phyloP scores from a whole-genome alignment of 2,888 invertebrate species.

The Deladenus siricidicola region DNA sequence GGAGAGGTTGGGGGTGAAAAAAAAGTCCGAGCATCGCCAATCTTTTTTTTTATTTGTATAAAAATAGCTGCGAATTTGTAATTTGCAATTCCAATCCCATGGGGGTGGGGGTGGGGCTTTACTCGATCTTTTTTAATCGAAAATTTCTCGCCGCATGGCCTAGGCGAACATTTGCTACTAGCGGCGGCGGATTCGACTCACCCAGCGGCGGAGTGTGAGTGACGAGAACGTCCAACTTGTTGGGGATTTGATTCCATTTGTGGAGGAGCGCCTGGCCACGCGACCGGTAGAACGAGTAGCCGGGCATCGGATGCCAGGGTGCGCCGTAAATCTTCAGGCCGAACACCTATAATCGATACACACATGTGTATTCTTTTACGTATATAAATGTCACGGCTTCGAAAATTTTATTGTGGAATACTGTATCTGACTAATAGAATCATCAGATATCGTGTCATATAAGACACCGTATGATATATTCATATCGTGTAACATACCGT shows the following conservation, averaged over 20 bases:
- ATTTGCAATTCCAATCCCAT: too few relatives aligned
- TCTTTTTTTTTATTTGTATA: too few relatives aligned
- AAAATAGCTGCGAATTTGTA: too few relatives aligned
- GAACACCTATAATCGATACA: conserved; percentile 37
- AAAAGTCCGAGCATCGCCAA: too few relatives aligned
- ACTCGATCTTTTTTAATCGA: too few relatives aligned
- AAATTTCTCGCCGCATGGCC: neutral
- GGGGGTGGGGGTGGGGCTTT: too few relatives aligned
- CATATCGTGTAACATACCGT: too few relatives aligned
- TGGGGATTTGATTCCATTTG: conserved; percentile 73
- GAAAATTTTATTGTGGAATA: conserved; percentile 2
- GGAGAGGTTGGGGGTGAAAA: too few relatives aligned
- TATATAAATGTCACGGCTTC: neutral
- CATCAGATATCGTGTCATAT: too few relatives aligned
- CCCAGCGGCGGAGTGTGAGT: conserved; percentile 73
- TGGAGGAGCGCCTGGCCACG: conserved; percentile 67
- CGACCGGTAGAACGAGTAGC: conserved; percentile 48
- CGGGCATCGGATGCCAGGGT: conserved; percentile 53
- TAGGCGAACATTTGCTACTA: neutral
- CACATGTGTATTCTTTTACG: too few relatives aligned
- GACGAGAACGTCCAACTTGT: conserved; percentile 68
- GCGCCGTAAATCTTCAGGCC: conserved; percentile 51
- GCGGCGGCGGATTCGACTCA: conserved; percentile 5
- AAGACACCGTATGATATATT: too few relatives aligned
- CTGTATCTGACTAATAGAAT: too few relatives aligned